Evolutionary conservation across 2,797 vertebrate genomes (phyloP).

Genomic region (Schizopygopsis pylzovi): DNA sequence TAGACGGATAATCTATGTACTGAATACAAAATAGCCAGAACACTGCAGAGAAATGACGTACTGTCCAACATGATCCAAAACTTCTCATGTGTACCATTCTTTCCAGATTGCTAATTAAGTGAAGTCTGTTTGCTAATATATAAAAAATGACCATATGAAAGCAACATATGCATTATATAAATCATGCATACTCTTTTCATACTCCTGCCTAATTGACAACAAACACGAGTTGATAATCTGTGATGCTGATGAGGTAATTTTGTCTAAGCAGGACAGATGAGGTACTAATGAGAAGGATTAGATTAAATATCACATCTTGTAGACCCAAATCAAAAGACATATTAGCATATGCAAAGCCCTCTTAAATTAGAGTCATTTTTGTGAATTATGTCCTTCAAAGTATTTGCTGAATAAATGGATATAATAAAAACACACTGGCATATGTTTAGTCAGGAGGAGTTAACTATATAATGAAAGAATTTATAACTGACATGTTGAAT

Average conservation of each 20-base stretch:
- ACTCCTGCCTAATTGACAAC: background rate
- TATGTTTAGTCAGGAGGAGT: background rate
- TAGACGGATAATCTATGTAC: background rate
- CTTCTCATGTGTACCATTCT: background rate
- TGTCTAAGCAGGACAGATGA: conserved; percentile 10
- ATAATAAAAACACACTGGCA: background rate
- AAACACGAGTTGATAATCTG: background rate
- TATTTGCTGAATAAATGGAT: background rate
- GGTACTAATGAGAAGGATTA: background rate
- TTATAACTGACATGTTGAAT: background rate
- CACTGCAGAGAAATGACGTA: background rate
- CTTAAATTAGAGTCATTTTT: background rate
- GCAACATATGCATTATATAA: background rate
- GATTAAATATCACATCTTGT: background rate
- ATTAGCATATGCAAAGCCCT: background rate
- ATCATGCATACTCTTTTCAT: background rate
- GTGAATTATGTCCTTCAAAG: background rate
- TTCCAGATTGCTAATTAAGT: conserved; percentile 10
- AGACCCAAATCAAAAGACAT: background rate
- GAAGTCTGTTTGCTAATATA: conserved; percentile 15
- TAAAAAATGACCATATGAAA: background rate
- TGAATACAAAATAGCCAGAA: conserved; percentile 39
- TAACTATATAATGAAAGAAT: background rate
- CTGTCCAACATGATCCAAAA: background rate
- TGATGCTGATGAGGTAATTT: conserved; percentile 6